Evolutionary conservation across 2,113 vertebrate species (phyloP).

Genomic region (Dascyllus trimaculatus): DNA sequence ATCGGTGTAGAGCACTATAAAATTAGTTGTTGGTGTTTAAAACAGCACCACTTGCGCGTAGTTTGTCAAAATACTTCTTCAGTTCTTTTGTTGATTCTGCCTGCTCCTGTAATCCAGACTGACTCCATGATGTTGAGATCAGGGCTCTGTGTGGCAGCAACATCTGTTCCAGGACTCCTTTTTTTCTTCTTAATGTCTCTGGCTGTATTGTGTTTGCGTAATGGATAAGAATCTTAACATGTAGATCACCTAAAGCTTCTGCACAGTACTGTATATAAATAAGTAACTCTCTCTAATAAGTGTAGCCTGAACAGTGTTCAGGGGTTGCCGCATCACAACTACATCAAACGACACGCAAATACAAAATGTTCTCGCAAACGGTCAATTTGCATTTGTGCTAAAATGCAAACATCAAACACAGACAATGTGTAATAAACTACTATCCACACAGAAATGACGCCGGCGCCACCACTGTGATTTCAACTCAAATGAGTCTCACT

Average conservation of each 20-base stretch:
- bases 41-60: too few species aligned
- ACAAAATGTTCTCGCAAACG: neutral
- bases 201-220: neutral
- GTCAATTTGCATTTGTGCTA: conserved; percentile 3
- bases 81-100: neutral
- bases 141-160: neutral
- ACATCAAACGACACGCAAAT: neutral
- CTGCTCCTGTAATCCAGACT: neutral
- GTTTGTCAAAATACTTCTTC: too few species aligned
- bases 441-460: neutral
- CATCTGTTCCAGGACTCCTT: neutral
- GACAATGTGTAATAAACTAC: neutral
- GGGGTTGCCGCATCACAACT: neutral
- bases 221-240: neutral
- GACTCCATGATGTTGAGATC: conserved; percentile 1
- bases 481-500: conserved; percentile 7
- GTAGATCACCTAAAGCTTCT: neutral
- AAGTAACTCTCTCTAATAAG: neutral
- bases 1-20: too few species aligned
- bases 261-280: neutral
- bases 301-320: neutral
- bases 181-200: neutral
- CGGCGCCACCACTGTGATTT: neutral
- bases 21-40: too few species aligned
- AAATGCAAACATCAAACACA: conserved; percentile 15